Evolutionary conservation across 2,797 vertebrate genomes (phyloP), one percentile per base, ranked within the genome.

Genomic region (Spatula versicolor): DNA sequence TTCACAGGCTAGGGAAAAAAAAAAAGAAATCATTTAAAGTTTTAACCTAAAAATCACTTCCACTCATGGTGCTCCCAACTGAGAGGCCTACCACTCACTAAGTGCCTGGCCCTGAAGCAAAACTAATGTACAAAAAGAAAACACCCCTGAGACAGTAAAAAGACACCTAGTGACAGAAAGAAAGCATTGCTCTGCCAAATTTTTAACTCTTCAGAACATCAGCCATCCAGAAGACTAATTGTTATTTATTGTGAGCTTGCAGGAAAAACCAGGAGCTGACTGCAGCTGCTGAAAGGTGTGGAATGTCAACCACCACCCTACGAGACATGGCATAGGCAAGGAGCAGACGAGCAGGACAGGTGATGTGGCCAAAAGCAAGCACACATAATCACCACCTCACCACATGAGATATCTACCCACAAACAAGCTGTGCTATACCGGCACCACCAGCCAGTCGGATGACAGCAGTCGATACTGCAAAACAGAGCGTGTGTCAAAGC

Each of bases 231-330:
- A 73, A 72, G 52, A 69, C 62, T 67, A 28, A 81, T 37, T 11
- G 46, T 46, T 45, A 78, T 35, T 69, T 73, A 72, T 9, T 41
- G 37, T 30, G 45, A 85, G 31, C 75, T 54, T 71, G 58, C 54
- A 95, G 85, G 48, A 79, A 86, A 96, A 91, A 28, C 2, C 35
- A 73, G 30, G 91, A 90, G 39, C 60, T 91, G 93, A 56, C 56
- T 86, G 75, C 33, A 43, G 16, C 67, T 89, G 83, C 86, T 92
- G 90, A 72, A 64, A 87, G 90, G 89, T 30, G 69, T 45, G 90
- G 60, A 83, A 94, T 43, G 74, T 41, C 72, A 92, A 62, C 54
- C n/a, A 81, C 28, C 45, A 83, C n/a, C 69, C 60, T 13, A 11
- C 0, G 0, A 90, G 88, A 62, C 43, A 52, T 0, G 4, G 79